Evolutionary conservation across 2,113 vertebrate genomes (phyloP).

Genomic region (Pithys albifrons): DNA sequence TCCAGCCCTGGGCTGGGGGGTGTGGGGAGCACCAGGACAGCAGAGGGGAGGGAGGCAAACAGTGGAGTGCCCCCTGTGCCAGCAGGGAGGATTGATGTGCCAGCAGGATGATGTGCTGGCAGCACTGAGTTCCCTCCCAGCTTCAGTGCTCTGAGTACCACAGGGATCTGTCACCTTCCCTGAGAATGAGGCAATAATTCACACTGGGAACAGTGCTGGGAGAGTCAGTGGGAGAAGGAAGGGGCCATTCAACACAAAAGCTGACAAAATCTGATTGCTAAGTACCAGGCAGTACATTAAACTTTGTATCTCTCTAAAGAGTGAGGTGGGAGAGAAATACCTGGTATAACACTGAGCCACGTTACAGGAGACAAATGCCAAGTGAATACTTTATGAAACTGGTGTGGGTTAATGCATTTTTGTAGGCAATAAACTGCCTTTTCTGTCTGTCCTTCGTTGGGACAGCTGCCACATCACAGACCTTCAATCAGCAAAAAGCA

Average conservation of each 20-base stretch:
- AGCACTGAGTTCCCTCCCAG: not conserved
- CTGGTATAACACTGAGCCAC: not conserved
- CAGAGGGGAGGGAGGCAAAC: not conserved
- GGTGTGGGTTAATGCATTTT: not conserved
- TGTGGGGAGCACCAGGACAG: accelerated
- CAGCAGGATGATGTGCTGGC: not conserved
- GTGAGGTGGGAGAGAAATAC: not conserved
- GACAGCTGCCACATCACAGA: conserved; percentile 44
- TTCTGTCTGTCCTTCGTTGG: not conserved
- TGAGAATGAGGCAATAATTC: not conserved
- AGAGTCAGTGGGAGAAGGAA: not conserved
- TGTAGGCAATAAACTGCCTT: not conserved
- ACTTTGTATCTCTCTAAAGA: conserved; percentile 6
- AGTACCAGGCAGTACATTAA: conserved; percentile 35
- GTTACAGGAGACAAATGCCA: conserved; percentile 32
- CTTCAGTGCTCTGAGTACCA: not conserved
- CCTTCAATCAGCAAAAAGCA: not conserved
- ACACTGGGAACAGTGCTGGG: not conserved
- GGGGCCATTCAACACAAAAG: conserved; percentile 14
- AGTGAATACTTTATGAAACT: not conserved
- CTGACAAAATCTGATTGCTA: conserved; percentile 56
- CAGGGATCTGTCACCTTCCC: not conserved
- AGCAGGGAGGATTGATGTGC: not conserved
- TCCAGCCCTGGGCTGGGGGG: not conserved
- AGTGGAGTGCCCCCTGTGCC: not conserved